Conservation (phyloP, 2,888 invertebrate genomes). For the Archaeoteleia sp. region DNA sequence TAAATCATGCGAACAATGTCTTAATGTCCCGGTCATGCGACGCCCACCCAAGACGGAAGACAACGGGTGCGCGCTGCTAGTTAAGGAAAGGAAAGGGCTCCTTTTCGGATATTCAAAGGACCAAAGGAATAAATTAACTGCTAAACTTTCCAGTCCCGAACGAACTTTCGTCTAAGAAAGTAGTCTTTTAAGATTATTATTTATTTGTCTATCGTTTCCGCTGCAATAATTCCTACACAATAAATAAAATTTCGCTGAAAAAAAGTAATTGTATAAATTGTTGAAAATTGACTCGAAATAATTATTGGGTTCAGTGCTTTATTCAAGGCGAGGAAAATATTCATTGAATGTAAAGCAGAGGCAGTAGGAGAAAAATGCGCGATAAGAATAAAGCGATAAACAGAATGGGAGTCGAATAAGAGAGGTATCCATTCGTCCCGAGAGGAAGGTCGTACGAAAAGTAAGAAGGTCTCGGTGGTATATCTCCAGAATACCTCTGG, state of each 20-base stretch:
- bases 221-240: constrained; percentile 9
- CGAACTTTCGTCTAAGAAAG: constrained; percentile 34
- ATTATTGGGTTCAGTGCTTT: too few relatives aligned
- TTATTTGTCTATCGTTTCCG: constrained; percentile 39
- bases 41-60: constrained; percentile 73
- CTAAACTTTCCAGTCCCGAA: constrained; percentile 38
- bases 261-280: too few relatives aligned
- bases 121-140: constrained; percentile 72
- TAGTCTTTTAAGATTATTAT: constrained; percentile 39
- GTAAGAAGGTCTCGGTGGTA: constrained; percentile 21
- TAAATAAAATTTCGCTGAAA: too few relatives aligned
- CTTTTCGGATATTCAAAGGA: constrained; percentile 70
- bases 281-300: too few relatives aligned
- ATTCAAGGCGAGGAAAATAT: too few relatives aligned
- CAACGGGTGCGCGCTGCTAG: constrained; percentile 61
- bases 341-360: too few relatives aligned
- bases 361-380: not conserved
- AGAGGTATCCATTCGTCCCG: constrained; percentile 21
- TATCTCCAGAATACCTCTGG: constrained; percentile 49
- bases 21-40: constrained; percentile 75
- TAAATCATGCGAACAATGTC: constrained; percentile 75
- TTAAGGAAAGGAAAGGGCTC: constrained; percentile 62
- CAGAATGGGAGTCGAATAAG: constrained; percentile 22
- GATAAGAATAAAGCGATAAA: constrained; percentile 50
- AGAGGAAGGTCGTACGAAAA: constrained; percentile 33